Conservation (phyloP, 2,888 invertebrate genomes). For the Dermolepida albohirtum region DNA sequence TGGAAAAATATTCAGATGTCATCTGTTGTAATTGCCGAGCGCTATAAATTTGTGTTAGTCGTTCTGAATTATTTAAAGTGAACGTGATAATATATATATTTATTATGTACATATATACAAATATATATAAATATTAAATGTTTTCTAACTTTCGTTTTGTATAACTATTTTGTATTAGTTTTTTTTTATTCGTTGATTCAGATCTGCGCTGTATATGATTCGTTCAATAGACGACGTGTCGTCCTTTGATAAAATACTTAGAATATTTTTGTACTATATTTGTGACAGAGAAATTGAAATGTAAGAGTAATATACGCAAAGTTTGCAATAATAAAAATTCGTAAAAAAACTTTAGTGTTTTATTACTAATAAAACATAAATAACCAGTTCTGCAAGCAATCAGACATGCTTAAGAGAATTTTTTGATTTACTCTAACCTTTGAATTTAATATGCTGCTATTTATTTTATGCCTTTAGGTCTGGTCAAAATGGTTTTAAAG, state of each 20-base stretch:
- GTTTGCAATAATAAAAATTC: conserved; percentile 34
- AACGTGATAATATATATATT: conserved; percentile 29
- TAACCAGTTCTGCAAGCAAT: no score
- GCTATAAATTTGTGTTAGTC: no score
- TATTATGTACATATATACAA: conserved; percentile 32
- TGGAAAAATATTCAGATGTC: no score
- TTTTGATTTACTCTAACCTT: no score
- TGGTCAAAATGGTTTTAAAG: no score
- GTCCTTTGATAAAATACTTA: conserved; percentile 29
- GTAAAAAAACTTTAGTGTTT: no score
- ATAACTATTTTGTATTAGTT: conserved; percentile 17
- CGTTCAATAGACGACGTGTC: conserved; percentile 9
- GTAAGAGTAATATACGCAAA: conserved; percentile 13
- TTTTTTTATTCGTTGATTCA: conserved; percentile 26
- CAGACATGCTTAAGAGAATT: no score
- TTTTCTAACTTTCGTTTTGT: conserved; percentile 14
- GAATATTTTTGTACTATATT: conserved; percentile 39
- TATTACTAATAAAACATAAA: no score
- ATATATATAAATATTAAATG: conserved; percentile 25
- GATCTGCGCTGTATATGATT: conserved; percentile 31
- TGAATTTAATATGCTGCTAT: no score
- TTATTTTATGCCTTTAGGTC: no score
- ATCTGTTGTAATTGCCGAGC: no score
- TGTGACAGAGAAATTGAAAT: conserved; percentile 23
- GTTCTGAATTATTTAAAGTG: conserved; percentile 1